A percentile compares a stretch with the other conserved stretches of the same genome.
Evolutionary conservation across 2,888 invertebrate species (phyloP).

Genomic region (Aricia artaxerxes): DNA sequence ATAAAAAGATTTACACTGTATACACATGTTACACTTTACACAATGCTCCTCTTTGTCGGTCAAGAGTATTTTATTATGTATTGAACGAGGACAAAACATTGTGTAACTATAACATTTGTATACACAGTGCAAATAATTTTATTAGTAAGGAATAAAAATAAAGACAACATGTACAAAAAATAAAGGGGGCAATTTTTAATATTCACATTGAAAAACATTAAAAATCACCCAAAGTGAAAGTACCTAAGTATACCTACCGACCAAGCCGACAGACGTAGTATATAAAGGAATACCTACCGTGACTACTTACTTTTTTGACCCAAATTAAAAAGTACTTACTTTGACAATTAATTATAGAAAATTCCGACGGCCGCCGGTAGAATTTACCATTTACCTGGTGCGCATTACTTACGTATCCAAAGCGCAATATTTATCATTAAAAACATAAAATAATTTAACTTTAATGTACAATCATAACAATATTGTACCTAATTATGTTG

Average conservation of each 20-base stretch:
- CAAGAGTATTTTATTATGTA: neutral
- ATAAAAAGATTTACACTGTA: neutral
- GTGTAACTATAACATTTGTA: neutral
- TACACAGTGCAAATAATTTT: neutral
- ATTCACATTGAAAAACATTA: conserved; percentile 31
- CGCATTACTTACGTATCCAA: conserved; percentile 61
- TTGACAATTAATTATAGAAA: conserved; percentile 32
- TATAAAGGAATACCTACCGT: conserved; percentile 58
- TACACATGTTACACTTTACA: neutral
- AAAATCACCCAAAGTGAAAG: conserved; percentile 31
- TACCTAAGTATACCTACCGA: conserved; percentile 59
- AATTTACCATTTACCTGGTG: conserved; percentile 59
- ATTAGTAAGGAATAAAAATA: neutral
- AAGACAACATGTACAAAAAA: conserved; percentile 36
- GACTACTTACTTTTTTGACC: conserved; percentile 41
- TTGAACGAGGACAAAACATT: too few relatives aligned
- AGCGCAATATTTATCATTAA: conserved; percentile 45
- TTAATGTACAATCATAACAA: neutral
- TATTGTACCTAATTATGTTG: conserved; percentile 16
- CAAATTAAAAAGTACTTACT: conserved; percentile 40
- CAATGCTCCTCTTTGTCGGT: neutral
- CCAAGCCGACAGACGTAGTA: conserved; percentile 57
- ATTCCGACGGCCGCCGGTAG: conserved; percentile 30
- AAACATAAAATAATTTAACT: conserved; percentile 33
- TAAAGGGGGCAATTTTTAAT: conserved; percentile 27